Conservation (phyloP, 2,113 vertebrate species). For the Platysteira castanea region DNA sequence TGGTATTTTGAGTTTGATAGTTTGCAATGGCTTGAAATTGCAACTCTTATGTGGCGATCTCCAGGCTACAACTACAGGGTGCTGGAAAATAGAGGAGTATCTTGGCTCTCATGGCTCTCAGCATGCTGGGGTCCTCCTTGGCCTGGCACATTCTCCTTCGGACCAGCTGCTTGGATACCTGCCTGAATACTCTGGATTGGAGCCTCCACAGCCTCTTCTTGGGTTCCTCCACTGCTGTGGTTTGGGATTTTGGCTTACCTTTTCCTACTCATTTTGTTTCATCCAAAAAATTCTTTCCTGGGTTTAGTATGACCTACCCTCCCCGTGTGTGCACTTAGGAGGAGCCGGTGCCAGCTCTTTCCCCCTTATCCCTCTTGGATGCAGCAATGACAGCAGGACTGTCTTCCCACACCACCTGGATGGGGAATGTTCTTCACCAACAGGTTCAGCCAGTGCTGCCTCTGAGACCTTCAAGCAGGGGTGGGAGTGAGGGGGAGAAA, state of each 20-base stretch:
- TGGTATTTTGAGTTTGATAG: neutral
- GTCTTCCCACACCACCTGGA: neutral
- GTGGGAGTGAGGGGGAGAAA: neutral
- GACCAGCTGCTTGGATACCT: neutral
- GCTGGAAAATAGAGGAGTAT: neutral
- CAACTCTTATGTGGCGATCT: neutral
- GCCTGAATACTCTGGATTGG: neutral
- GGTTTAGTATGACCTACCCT: neutral
- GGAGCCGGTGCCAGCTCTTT: accelerated
- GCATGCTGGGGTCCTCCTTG: neutral
- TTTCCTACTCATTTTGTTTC: neutral
- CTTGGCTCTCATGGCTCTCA: neutral
- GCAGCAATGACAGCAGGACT: too few species aligned
- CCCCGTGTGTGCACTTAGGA: accelerated
- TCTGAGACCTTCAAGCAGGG: neutral
- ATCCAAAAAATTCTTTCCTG: accelerated
- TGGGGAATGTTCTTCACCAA: neutral
- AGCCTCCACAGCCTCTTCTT: neutral
- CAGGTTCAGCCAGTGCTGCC: too few species aligned
- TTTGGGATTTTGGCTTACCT: neutral
- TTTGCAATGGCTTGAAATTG: neutral
- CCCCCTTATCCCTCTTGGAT: neutral
- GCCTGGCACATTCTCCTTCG: too few species aligned
- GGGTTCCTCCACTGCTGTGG: accelerated
- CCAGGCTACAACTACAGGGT: neutral